Evolutionary conservation across 2,888 invertebrate genomes (phyloP).

Genomic region (Cremastinae sp.): DNA sequence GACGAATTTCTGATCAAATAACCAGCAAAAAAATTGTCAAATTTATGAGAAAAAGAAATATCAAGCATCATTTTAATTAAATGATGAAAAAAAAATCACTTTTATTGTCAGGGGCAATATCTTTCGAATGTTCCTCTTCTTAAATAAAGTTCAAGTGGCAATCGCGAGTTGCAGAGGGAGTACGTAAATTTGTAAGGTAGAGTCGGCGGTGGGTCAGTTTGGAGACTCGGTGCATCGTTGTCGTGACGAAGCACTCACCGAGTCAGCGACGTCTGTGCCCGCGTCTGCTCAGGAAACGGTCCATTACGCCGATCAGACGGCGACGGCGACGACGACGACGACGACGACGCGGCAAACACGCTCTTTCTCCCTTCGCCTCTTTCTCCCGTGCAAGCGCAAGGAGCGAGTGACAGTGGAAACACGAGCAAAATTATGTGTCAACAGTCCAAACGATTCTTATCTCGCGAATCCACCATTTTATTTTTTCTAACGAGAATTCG

Average conservation of each 20-base stretch:
- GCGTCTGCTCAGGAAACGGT: slow-evolving; percentile 76
- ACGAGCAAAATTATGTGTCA: slow-evolving; percentile 21
- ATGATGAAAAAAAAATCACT: too few relatives aligned
- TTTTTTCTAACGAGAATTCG: too few relatives aligned
- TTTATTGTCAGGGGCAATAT: too few relatives aligned
- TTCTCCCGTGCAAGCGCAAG: slow-evolving; percentile 30
- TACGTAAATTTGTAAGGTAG: not conserved
- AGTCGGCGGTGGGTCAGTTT: slow-evolving; percentile 12
- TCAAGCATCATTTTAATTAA: too few relatives aligned
- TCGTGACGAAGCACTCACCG: slow-evolving; percentile 53
- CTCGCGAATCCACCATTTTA: slow-evolving; percentile 52
- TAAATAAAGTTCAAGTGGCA: too few relatives aligned
- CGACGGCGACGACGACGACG: slow-evolving; percentile 50
- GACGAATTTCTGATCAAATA: too few relatives aligned
- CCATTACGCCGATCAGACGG: slow-evolving; percentile 75
- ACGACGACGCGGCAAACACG: slow-evolving; percentile 61
- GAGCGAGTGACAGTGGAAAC: not conserved
- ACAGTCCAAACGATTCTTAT: too few relatives aligned
- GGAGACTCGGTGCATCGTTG: not conserved
- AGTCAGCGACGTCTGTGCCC: slow-evolving; percentile 63
- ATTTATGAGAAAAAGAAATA: too few relatives aligned
- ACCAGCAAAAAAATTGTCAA: too few relatives aligned
- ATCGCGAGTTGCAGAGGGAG: slow-evolving; percentile 21
- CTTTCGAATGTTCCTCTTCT: too few relatives aligned
- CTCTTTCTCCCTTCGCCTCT: slow-evolving; percentile 60